Evolutionary conservation across 2,113 vertebrate species (phyloP), one percentile per base, ranked within the genome.

Genomic region (Melanerpes formicivorus): DNA sequence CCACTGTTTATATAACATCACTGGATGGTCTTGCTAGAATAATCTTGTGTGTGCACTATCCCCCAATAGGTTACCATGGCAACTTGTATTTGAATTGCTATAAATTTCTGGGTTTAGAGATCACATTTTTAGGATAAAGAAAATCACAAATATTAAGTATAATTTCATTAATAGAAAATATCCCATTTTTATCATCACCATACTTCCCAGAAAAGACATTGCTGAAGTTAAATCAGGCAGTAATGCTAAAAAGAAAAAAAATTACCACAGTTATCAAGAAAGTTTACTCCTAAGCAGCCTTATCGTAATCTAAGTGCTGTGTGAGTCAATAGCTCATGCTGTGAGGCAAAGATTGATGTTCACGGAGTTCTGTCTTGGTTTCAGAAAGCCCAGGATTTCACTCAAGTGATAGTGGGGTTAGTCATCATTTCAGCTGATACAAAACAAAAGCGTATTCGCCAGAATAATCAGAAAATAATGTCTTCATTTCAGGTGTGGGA

Each of bases 51-150:
- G 3, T 97, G 96, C 93, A 96, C 94, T 93, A 96, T 95, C 96
- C 96, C 92, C 17, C 80, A 94, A 96, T 84, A 97, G 94, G 96
- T 98, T 98, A 97, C 97, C 95, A 98, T 98, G 94, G 97, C 97
- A 97, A 98, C 96, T 95, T 97, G 92, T 93, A 96, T 96, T 96
- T 96, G 79, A 98, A 96, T 96, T 96, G 97, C 97, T 97, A 96
- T 97, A 97, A 97, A 97, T 96, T 93, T 97, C 95, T 97, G 97
- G 97, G 96, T 97, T 97, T 96, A 95, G 97, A 96, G 87, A 93
- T 78, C 94, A 96, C 70, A 93, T 58, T 96, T 97, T 97, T 92
- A 75, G 42, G 77, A 94, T 92, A 96, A 95, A 84, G 90, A 96
- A 94, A 92, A 76, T 60, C 65, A 93, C 71, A 96, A 87, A 52